Base-by-base conservation (phyloP, 1,140 invertebrate species). In the Lepidotrigona ventralis region DNA sequence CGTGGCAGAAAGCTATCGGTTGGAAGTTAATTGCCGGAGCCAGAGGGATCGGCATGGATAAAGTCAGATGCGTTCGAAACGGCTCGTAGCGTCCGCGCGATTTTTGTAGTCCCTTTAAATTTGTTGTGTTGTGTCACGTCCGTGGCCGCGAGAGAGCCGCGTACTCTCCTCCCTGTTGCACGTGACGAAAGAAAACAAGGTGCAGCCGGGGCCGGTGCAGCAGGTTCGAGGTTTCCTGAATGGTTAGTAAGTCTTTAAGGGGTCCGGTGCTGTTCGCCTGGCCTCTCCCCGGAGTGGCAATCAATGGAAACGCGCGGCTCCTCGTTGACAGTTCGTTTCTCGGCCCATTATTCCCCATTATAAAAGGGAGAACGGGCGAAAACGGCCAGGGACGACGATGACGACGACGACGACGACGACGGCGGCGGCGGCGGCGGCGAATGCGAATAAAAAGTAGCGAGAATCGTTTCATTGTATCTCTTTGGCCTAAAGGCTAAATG, bases 161-260 rank as follows among this genome's bases (percentile, higher is more conserved):
- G 71, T 86, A 86, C 17, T 79, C 17, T 79, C 69, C 70, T 77
- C 73, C 9, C 39, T 80, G 79, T 71, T 87, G 84, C 91, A 92
- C 89, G 90, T 90, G 90, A 91, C 83, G 89, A 91, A 91, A 89
- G 86, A 89, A 91, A 91, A 91, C 90, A 90, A 92, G 90, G 87
- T 88, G 85, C 83, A 85, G 85, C 83, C 58, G 79, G 39, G 79
- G 85, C 86, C 88, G 90, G 86, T 86, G 71, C 77, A 80, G 85
- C 89, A 78, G 86, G 90, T 91, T 89, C 68, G 84, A 91, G 84
- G 89, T 92, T 90, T 91, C 77, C 74, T 74, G 79, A 86, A 92
- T 83, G 90, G 85, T 88, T 87, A 92, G 89, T 91, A 90, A 79
- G 39, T 33, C 69, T 54, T 78, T 86, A 79, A n/a, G 76, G 75